Base-by-base conservation (phyloP, 2,113 vertebrate genomes). In the Dascyllus trimaculatus region DNA sequence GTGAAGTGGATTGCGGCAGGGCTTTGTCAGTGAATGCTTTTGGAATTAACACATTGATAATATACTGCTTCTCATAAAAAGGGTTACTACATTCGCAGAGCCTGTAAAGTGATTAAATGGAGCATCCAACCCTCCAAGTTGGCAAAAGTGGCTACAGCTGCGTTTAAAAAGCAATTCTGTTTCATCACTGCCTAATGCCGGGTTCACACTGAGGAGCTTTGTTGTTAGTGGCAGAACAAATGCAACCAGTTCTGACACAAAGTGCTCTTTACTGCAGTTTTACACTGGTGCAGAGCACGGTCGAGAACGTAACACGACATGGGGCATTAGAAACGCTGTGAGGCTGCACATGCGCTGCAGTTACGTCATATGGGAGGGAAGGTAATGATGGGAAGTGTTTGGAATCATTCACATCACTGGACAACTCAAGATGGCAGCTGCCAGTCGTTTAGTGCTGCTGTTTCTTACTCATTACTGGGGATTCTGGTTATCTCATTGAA, bases 51-150 rank as follows among this genome's bases (percentile, higher is more conserved):
- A 29, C 56, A 56, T 26, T 61, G 54, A 79, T 66, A 81, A 70
- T 71, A 70, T 65, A 73, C 61, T 65, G 22, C 68, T 56, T 49
- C 81, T 72, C 71, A 78, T 82, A 59, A 80, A 83, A 84, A 73
- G 65, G 66, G 43, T 76, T 51, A 66, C 53, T 58, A 32, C 29
- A 68, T 74, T 49, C 74, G 51, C 74, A 58, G 59, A 58, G 70
- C 59, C 69, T 82, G 71, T 69, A 52, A 84, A 82, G 71, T 75
- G 66, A 70, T 89, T 81, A 86, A 72, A 86, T 73, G 51, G 70
- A 82, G 80, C 67, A 67, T 32, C 60, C 81, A 21, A 49, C 54
- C 75, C 62, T 84, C 66, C 51, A 51, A 69, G 78, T 19, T 77
- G 82, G 45, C 59, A 62, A 81, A 78, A 78, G 43, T 66, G 67